phyloP scores from a whole-genome alignment of 2,113 vertebrate species.

The Oreochromis tanganicae region DNA sequence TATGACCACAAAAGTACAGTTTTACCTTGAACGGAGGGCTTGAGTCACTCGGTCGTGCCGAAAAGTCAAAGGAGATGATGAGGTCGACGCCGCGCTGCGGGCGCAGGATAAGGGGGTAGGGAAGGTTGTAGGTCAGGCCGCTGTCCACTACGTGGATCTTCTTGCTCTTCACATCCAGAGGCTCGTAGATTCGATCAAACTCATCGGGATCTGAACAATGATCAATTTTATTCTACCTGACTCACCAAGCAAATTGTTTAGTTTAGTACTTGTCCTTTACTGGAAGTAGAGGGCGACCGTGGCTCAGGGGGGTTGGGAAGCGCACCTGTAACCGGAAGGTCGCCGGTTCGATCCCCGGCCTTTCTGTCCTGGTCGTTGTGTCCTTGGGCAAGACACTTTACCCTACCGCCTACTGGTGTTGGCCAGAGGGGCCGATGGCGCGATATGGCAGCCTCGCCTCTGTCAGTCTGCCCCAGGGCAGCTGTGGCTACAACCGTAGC shows the following conservation, averaged over 20 bases:
- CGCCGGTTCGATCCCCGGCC: too few species aligned
- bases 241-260: neutral
- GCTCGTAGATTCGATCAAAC: conserved; percentile 94
- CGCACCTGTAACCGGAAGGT: too few species aligned
- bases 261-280: neutral
- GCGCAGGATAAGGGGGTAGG: conserved; percentile 87
- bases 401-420: too few species aligned
- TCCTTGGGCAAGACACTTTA: too few species aligned
- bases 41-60: conserved; percentile 90
- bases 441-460: too few species aligned
- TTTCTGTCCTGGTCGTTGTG: too few species aligned
- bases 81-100: conserved; percentile 88
- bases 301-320: too few species aligned
- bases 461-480: too few species aligned
- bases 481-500: too few species aligned
- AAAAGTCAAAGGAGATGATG: conserved; percentile 97
- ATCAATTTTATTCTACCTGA: neutral
- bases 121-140: conserved; percentile 93
- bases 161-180: conserved; percentile 95
- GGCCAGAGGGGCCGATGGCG: too few species aligned
- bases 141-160: conserved; percentile 98
- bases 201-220: conserved; percentile 85
- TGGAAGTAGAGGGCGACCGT: neutral
- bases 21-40: conserved; percentile 95
- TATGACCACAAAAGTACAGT: neutral